Evolutionary conservation across 2,797 vertebrate species (phyloP).

Genomic region (Cetoscarus ocellatus): DNA sequence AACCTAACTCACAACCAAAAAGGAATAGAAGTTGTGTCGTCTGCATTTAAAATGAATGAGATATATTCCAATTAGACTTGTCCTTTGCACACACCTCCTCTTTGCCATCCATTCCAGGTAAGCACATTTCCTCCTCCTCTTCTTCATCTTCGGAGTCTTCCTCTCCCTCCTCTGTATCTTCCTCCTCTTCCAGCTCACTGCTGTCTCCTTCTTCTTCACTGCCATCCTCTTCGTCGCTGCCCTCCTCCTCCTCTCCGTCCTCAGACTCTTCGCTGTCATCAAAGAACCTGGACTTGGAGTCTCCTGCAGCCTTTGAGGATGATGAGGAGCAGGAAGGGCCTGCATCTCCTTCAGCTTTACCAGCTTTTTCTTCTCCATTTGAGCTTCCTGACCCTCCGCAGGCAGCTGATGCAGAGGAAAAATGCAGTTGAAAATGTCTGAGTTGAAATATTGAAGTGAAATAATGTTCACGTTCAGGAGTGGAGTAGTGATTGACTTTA

Average conservation of each 20-base stretch:
- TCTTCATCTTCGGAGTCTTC: slow-evolving; percentile 87
- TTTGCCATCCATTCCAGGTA: slow-evolving; percentile 98
- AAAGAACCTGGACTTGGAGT: slow-evolving; percentile 96
- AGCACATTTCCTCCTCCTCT: slow-evolving; percentile 94
- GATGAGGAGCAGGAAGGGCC: slow-evolving; percentile 97
- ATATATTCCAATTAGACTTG: background rate
- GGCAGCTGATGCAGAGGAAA: slow-evolving; percentile 39
- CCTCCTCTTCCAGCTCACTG: slow-evolving; percentile 89
- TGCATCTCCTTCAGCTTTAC: slow-evolving; percentile 89
- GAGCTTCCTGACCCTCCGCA: slow-evolving; percentile 70
- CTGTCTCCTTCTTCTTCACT: slow-evolving; percentile 90
- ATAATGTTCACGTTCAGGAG: background rate
- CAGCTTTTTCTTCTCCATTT: slow-evolving; percentile 84
- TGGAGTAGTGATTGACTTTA: background rate
- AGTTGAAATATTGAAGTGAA: background rate
- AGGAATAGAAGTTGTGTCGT: background rate
- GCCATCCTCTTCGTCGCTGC: slow-evolving; percentile 91
- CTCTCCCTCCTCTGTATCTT: slow-evolving; percentile 87
- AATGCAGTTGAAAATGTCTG: background rate
- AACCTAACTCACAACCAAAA: background rate
- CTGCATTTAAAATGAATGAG: background rate
- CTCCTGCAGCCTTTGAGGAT: slow-evolving; percentile 85
- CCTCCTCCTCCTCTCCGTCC: slow-evolving; percentile 90
- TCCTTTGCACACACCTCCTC: slow-evolving; percentile 91
- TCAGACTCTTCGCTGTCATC: slow-evolving; percentile 98